phyloP scores from a whole-genome alignment of 1,140 invertebrate species.

The Magallana ariakensis region DNA sequence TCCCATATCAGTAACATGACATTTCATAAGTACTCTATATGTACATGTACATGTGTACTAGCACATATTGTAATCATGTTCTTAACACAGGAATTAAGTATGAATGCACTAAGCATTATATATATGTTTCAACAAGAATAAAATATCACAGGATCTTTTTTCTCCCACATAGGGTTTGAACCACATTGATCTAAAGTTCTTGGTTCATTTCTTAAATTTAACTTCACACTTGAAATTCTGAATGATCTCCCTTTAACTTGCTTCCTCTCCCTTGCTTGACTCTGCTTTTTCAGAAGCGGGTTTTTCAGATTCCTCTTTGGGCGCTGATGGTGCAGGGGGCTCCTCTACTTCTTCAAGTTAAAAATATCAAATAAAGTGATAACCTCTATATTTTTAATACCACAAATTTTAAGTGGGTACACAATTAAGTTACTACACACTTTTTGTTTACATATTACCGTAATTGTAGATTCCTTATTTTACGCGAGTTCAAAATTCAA shows the following conservation, averaged over 20 bases:
- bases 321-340: background rate
- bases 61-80: background rate
- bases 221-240: background rate
- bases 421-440: too few species aligned
- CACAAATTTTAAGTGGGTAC: too few species aligned
- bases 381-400: too few species aligned
- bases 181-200: background rate
- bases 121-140: background rate
- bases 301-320: slow-evolving; percentile 2
- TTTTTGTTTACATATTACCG: too few species aligned
- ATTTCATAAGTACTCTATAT: background rate
- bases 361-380: background rate
- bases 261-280: background rate
- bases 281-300: background rate
- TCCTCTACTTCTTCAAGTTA: background rate
- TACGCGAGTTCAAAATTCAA: too few species aligned
- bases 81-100: background rate
- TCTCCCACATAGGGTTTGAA: background rate
- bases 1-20: background rate
- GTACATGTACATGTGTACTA: background rate
- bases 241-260: slow-evolving; percentile 6
- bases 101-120: background rate
- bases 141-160: slow-evolving; percentile 15
- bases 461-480: too few species aligned
- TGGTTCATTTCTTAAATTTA: background rate